Conservation (phyloP, 2,888 invertebrate genomes). For the Galeruca laticollis region DNA sequence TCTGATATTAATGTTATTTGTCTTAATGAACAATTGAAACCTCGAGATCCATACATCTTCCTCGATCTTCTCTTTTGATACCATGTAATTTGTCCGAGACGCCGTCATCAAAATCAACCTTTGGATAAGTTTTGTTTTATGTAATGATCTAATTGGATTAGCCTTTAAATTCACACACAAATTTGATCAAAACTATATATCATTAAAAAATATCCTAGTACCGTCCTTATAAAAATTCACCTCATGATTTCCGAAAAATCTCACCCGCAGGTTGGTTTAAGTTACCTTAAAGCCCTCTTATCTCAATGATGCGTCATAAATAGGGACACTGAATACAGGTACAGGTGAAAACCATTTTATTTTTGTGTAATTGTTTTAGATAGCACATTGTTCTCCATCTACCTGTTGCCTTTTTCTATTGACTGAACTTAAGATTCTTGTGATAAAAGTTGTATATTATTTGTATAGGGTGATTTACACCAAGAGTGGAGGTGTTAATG, state of each 20-base stretch:
- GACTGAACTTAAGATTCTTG: conserved; percentile 20
- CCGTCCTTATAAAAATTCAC: conserved; percentile 20
- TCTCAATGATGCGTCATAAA: conserved; percentile 32
- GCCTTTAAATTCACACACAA: too few species aligned
- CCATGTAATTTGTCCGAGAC: too few species aligned
- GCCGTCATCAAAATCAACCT: too few species aligned
- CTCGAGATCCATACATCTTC: too few species aligned
- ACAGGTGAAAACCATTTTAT: conserved; percentile 36
- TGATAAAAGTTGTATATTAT: conserved; percentile 26
- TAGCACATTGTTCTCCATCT: conserved; percentile 28
- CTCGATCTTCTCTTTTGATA: too few species aligned
- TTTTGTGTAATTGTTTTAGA: conserved; percentile 35
- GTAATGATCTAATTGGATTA: too few species aligned
- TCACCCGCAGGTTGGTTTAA: not conserved
- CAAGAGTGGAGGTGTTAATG: not conserved
- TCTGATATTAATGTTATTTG: too few species aligned
- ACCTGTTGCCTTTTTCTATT: conserved; percentile 30
- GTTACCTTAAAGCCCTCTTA: conserved; percentile 19
- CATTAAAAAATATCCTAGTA: not conserved
- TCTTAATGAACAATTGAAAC: too few species aligned
- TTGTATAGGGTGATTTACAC: conserved; percentile 27
- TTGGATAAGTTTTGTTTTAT: too few species aligned
- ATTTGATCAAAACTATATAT: not conserved
- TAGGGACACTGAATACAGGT: conserved; percentile 23
- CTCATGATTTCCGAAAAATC: conserved; percentile 15